A percentile compares a stretch with the other conserved stretches of the same genome.
These are phyloP conservation scores for Tanypteryx hageni DNA, from an alignment of 2,888 invertebrate genomes.

Conservation along the genomic window DNA sequence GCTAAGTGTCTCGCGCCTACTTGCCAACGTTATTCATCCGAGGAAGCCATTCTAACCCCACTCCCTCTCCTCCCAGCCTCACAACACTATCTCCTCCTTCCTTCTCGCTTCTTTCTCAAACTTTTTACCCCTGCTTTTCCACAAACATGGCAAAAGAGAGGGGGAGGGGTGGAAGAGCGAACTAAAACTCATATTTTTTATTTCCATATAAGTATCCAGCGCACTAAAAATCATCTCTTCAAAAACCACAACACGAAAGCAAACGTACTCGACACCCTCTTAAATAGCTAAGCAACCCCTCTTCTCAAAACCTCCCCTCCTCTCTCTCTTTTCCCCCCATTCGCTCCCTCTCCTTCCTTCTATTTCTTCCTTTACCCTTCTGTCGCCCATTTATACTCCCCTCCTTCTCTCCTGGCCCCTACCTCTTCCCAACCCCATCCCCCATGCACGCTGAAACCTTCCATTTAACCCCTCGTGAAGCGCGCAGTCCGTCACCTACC, in stretches of 20 bases:
- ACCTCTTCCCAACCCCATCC: not conserved
- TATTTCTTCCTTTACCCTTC: not conserved
- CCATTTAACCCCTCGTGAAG: not conserved
- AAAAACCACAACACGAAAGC: not conserved
- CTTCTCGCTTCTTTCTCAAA: not conserved
- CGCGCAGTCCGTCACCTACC: too few relatives aligned
- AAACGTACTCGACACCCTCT: constrained; percentile 7
- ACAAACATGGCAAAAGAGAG: not conserved
- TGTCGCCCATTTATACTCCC: not conserved
- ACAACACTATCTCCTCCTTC: too few relatives aligned
- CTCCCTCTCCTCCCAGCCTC: not conserved
- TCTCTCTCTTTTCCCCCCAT: not conserved
- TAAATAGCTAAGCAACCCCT: constrained; percentile 18
- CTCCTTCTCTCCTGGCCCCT: not conserved
- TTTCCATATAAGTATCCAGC: not conserved
- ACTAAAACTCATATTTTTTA: not conserved
- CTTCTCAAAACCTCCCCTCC: not conserved
- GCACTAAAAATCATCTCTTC: constrained; percentile 23
- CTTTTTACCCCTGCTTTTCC: not conserved
- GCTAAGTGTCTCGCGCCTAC: constrained; percentile 20
- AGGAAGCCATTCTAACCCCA: not conserved
- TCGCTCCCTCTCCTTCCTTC: not conserved
- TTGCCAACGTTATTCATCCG: constrained; percentile 22
- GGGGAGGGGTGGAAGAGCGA: not conserved
- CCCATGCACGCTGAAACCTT: not conserved